A percentile compares a stretch with the other conserved stretches of the same genome.
Evolutionary conservation across 2,113 vertebrate species (phyloP).

Genomic region (Burhinus oedicnemus): DNA sequence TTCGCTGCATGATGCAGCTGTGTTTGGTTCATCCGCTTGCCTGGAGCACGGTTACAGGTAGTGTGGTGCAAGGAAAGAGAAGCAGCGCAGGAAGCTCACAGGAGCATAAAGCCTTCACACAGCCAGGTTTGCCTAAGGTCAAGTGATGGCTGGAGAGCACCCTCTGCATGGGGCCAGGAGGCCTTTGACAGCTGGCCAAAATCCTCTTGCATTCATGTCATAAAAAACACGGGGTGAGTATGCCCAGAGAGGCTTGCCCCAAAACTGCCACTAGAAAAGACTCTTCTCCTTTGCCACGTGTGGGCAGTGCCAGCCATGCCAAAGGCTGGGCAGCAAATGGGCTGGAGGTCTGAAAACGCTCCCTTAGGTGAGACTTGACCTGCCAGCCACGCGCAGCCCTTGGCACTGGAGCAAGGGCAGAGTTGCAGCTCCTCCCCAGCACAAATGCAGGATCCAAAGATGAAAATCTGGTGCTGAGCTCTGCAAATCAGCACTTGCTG

Average conservation of each 20-base stretch:
- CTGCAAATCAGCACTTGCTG: not conserved
- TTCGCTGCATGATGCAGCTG: not conserved
- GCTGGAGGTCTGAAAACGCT: not conserved
- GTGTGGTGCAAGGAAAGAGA: not conserved
- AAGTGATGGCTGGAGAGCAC: not conserved
- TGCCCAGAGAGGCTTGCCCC: not conserved
- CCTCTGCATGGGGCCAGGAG: not conserved
- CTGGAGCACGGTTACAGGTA: not conserved
- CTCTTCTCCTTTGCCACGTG: not conserved
- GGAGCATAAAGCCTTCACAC: not conserved
- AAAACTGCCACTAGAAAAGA: not conserved
- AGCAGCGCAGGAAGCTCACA: not conserved
- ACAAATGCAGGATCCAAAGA: not conserved
- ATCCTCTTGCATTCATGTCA: not conserved
- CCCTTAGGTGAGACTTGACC: not conserved
- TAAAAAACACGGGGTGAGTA: not conserved
- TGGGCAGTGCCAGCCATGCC: not conserved
- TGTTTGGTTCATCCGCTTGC: accelerated
- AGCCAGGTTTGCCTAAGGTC: not conserved
- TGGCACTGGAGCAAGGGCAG: not conserved
- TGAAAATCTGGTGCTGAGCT: not conserved
- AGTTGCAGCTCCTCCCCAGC: not conserved
- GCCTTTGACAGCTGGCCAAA: not conserved
- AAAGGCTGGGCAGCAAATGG: not conserved
- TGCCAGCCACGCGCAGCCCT: not conserved